Base-by-base conservation (phyloP, 2,113 vertebrate genomes). In the Uria aalge region DNA sequence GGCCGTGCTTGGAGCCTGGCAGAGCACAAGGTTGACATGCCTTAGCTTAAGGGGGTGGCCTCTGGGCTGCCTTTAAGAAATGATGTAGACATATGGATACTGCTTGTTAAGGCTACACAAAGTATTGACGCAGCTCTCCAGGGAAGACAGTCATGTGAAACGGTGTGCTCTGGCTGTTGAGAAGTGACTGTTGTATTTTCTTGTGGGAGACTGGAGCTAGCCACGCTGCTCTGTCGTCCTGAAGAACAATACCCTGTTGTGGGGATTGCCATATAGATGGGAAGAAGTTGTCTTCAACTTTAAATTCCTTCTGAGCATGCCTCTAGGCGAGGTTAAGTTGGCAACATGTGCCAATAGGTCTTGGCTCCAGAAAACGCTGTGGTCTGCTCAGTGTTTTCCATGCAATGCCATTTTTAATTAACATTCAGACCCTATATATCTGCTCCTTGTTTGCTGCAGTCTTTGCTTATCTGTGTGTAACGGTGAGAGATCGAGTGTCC, bases 1-100 rank as follows among this genome's bases (percentile, higher is more conserved):
- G 67, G 57, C 53, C 24, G 2, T 12, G 11, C 40, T 30, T 73
- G 55, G 59, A 77, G 63, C 12, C 83, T 80, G 88, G 59, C 21
- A 60, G 41, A 62, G 32, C 0, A 0, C 34, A 40, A 45, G 38
- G 38, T 1, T 82, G 38, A 34, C 1, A 0, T 24, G 24, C 19
- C 9, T 17, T 47, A 24, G 26, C 6, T 2, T 34, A 45, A 41
- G 7, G 14, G 12, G 1, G 7, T 12, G 41, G 30, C 41, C 36
- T 79, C 47, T 94, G 62, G n/a, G 24, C 38, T 91, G 62, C 34
- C 38, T 59, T 72, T 32, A 52, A 23, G 41, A 79, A 41, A 17
- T 41, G 19, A 26, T 55, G 17, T 52, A 73, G 67, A 26, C 5
- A 2, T 8, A 2, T 8, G 24, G 83, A n/a, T 55, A 36, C 9